Evolutionary conservation across 1,140 invertebrate species (phyloP).

Genomic region (Apis laboriosa): DNA sequence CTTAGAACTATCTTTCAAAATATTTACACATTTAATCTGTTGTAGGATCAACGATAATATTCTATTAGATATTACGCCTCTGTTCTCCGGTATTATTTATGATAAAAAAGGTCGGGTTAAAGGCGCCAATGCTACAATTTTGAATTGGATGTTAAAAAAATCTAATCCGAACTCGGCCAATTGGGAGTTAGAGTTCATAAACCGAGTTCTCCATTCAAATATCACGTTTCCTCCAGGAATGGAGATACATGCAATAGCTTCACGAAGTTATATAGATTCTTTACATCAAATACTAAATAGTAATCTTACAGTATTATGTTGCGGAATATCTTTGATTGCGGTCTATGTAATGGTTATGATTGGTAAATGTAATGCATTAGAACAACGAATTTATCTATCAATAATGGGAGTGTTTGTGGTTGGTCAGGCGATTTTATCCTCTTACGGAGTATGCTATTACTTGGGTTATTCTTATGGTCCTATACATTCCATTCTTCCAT

Average conservation of each 20-base stretch:
- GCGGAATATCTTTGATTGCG: conserved; percentile 82
- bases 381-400: conserved; percentile 81
- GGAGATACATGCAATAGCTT: conserved; percentile 74
- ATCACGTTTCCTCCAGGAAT: conserved; percentile 73
- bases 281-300: conserved; percentile 78
- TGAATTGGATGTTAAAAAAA: conserved; percentile 78
- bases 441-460: conserved; percentile 82
- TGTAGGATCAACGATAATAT: conserved; percentile 64
- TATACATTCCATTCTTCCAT: conserved; percentile 83
- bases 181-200: conserved; percentile 79
- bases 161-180: conserved; percentile 65
- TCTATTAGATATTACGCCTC: conserved; percentile 67
- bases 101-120: conserved; percentile 67
- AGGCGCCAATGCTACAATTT: conserved; percentile 75
- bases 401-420: conserved; percentile 81
- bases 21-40: neutral
- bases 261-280: conserved; percentile 76
- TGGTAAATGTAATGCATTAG: conserved; percentile 81
- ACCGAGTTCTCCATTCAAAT: conserved; percentile 69
- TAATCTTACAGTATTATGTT: conserved; percentile 81
- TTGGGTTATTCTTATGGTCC: conserved; percentile 82
- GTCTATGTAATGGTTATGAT: conserved; percentile 82
- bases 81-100: conserved; percentile 71
- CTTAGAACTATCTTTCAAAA: neutral
- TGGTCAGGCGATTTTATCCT: conserved; percentile 80